These are phyloP conservation scores for Dipodomys spectabilis DNA, from an alignment of 2,113 vertebrate species.

Conservation along the genomic window DNA sequence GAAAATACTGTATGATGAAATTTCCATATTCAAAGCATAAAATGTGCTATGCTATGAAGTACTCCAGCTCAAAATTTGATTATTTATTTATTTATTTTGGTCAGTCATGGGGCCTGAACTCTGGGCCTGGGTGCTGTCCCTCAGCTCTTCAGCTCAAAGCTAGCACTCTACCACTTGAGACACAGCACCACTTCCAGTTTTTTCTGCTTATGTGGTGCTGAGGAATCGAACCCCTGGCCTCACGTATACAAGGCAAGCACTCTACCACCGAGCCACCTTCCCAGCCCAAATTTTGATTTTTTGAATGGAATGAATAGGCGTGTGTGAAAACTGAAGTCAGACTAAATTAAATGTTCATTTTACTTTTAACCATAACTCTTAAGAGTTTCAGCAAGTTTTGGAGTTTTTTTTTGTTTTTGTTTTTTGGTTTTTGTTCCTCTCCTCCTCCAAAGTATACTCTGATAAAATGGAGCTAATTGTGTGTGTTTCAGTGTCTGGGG, in stretches of 20 bases:
- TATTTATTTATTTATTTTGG: neutral
- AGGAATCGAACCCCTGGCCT: too few relatives aligned
- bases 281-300: neutral
- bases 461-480: neutral
- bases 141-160: too few relatives aligned
- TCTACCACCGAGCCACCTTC: too few relatives aligned
- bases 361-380: neutral
- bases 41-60: neutral
- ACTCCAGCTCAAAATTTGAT: neutral
- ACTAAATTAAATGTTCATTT: neutral
- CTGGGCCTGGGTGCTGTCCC: too few relatives aligned
- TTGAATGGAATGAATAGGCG: neutral
- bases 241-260: too few relatives aligned
- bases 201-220: too few relatives aligned
- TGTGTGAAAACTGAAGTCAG: neutral
- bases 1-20: neutral
- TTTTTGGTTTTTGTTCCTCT: too few relatives aligned
- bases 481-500: too few relatives aligned
- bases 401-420: too few relatives aligned
- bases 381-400: neutral
- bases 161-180: too few relatives aligned
- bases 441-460: neutral
- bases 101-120: too few relatives aligned
- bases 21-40: neutral
- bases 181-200: too few relatives aligned